Percentiles rank a stretch among this genome's conserved stretches.
phyloP scores from a whole-genome alignment of 2,113 vertebrate species.

The Electrona antarctica region DNA sequence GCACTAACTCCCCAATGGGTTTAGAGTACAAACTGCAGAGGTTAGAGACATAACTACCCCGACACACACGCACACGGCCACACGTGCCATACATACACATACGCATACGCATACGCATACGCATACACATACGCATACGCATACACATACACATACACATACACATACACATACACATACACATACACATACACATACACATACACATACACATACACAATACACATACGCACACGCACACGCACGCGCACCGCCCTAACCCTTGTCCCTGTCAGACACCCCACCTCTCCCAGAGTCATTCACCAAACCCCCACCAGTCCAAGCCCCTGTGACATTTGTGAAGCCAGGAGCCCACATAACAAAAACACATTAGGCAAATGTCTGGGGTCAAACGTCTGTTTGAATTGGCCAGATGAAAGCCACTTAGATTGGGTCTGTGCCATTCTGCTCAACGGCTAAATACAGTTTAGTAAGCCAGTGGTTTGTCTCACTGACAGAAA shows the following conservation, averaged over 20 bases:
- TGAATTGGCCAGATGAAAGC: constrained; percentile 82
- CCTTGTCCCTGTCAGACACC: constrained; percentile 28
- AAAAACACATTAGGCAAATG: constrained; percentile 85
- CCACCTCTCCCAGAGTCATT: constrained; percentile 40
- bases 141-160: neutral
- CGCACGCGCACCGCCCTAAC: constrained; percentile 25
- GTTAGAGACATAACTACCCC: constrained; percentile 58
- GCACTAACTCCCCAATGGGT: constrained; percentile 54
- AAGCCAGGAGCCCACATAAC: constrained; percentile 80
- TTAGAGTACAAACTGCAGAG: constrained; percentile 61
- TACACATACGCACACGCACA: no score
- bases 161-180: neutral
- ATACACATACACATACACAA: no score
- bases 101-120: no score
- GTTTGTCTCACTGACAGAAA: constrained; percentile 56
- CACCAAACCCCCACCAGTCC: constrained; percentile 68
- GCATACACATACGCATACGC: no score
- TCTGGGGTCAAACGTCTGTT: constrained; percentile 81
- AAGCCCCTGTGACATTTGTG: constrained; percentile 77
- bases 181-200: no score
- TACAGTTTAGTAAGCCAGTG: constrained; percentile 54
- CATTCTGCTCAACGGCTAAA: constrained; percentile 68
- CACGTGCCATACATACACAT: no score
- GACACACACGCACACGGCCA: no score
- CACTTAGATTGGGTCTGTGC: constrained; percentile 70